Percentiles rank a stretch among this genome's conserved stretches.
Conservation (phyloP, 2,113 vertebrate genomes). For the Pedionomus torquatus region DNA sequence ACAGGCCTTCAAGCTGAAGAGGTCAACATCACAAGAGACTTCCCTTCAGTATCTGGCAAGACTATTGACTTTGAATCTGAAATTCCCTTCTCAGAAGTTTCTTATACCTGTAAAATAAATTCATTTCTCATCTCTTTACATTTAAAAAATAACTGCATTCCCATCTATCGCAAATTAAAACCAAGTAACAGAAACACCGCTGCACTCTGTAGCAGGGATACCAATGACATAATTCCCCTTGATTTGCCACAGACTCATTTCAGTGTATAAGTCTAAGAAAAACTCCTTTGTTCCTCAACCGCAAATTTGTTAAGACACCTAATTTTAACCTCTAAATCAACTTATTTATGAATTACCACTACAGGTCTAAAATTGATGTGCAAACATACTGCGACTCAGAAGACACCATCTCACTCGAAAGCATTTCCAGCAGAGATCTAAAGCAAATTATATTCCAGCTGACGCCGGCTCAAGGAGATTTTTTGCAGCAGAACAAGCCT, state of each 20-base stretch:
- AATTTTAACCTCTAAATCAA: background rate
- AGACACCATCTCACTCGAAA: too few relatives aligned
- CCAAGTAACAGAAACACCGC: fast-evolving
- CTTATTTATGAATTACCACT: background rate
- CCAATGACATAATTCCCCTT: background rate
- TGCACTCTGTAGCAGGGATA: background rate
- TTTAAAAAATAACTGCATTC: background rate
- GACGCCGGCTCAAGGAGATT: fast-evolving
- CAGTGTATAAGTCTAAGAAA: background rate
- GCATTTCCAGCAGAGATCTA: background rate
- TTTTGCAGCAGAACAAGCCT: fast-evolving
- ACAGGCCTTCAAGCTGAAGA: background rate
- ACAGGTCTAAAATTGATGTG: fast-evolving
- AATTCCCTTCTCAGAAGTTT: background rate
- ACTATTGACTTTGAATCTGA: background rate
- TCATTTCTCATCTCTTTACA: background rate
- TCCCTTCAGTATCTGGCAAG: background rate
- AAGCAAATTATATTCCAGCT: fast-evolving
- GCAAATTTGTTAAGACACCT: background rate
- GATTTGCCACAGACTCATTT: background rate
- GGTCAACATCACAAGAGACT: background rate
- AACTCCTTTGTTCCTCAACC: background rate
- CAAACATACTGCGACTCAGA: background rate
- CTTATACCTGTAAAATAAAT: background rate
- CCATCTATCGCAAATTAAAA: background rate